Percentiles rank a stretch among this genome's conserved stretches.
Conservation (phyloP, 2,797 vertebrate species). For the Lutjanus campechanus region DNA sequence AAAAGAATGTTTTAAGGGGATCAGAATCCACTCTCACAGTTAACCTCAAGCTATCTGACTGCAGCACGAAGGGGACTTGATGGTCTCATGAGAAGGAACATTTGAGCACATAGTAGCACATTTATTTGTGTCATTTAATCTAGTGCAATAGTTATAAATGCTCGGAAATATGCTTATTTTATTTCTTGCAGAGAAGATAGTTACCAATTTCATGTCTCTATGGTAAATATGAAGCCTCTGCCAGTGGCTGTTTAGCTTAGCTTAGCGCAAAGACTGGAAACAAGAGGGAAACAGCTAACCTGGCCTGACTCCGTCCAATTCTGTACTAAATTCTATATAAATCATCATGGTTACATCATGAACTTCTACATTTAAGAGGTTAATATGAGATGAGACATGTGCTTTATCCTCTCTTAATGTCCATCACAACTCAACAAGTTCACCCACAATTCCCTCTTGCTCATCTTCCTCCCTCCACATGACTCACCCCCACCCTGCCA, state of each 20-base stretch:
- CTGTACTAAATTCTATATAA: too few relatives aligned
- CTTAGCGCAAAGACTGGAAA: background rate
- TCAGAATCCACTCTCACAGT: slow-evolving; percentile 20
- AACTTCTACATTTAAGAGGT: background rate
- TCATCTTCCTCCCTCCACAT: slow-evolving; percentile 19
- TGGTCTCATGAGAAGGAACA: background rate
- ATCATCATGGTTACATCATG: too few relatives aligned
- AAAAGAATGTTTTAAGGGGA: slow-evolving; percentile 33
- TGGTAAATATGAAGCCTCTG: background rate
- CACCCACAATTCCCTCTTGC: slow-evolving; percentile 20
- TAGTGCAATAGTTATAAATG: background rate
- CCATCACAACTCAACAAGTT: slow-evolving; percentile 41
- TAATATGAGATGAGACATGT: background rate
- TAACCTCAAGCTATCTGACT: slow-evolving; percentile 28
- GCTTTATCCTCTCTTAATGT: background rate
- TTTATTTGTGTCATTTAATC: slow-evolving; percentile 26
- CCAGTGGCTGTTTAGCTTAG: background rate
- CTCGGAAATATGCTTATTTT: background rate
- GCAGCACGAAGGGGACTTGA: slow-evolving; percentile 8
- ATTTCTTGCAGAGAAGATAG: background rate
- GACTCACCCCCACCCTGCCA: slow-evolving; percentile 35
- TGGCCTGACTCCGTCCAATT: background rate
- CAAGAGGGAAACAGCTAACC: background rate
- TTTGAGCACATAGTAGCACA: background rate
- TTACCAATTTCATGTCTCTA: background rate